These are phyloP conservation scores for Heterodera carotae DNA, from an alignment of 1,140 invertebrate species.

Conservation along the genomic window DNA sequence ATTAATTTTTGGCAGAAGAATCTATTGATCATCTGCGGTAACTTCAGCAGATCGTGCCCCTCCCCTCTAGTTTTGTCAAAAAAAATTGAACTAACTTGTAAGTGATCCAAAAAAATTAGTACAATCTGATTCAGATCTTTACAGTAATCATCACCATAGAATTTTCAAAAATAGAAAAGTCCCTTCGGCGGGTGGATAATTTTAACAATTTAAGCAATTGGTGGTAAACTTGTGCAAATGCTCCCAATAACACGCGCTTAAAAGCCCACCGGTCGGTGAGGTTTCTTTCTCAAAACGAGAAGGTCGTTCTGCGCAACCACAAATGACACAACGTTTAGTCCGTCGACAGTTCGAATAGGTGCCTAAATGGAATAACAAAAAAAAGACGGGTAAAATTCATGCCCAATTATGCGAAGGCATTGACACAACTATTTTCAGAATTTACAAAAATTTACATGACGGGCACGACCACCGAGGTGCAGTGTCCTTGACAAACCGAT, in stretches of 20 bases:
- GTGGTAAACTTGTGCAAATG: not conserved
- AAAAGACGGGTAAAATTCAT: not conserved
- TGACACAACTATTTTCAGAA: not conserved
- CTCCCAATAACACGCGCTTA: too few species aligned
- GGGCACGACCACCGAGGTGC: slow-evolving; percentile 23
- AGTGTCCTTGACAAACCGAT: not conserved
- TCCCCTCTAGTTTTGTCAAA: too few species aligned
- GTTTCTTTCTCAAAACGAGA: slow-evolving; percentile 8
- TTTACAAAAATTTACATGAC: slow-evolving; percentile 7
- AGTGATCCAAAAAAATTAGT: too few species aligned
- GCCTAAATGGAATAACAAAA: slow-evolving; percentile 11
- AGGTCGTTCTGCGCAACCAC: slow-evolving; percentile 10
- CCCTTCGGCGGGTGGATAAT: too few species aligned
- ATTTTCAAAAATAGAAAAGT: too few species aligned
- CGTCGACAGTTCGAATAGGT: slow-evolving; percentile 25
- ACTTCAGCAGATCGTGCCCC: too few species aligned
- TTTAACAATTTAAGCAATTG: not conserved
- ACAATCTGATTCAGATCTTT: too few species aligned
- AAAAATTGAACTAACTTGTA: too few species aligned
- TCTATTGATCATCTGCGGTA: not conserved
- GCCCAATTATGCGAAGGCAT: not conserved
- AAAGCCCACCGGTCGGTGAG: not conserved
- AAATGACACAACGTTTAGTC: slow-evolving; percentile 17
- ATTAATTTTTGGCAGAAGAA: not conserved
- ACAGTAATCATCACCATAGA: too few species aligned